Conservation (phyloP, 2,797 vertebrate genomes). For the Danio kyathit region DNA sequence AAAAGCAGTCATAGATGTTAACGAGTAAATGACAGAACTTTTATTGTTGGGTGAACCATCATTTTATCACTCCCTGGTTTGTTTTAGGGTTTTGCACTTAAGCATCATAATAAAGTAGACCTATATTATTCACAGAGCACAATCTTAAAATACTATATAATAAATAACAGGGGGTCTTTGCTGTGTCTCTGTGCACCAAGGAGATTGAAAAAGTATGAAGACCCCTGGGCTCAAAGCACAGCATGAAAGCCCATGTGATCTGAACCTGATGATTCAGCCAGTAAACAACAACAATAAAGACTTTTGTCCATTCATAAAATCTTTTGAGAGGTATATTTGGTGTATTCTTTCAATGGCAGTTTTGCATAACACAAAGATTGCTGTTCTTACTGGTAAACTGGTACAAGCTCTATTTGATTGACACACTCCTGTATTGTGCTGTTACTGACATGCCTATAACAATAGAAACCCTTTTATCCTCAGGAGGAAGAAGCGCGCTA, state of each 20-base stretch:
- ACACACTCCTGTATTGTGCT: background rate
- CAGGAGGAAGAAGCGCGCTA: slow-evolving; percentile 65
- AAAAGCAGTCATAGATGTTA: no score
- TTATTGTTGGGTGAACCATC: no score
- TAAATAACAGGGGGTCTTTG: background rate
- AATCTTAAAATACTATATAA: background rate
- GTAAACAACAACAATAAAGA: background rate
- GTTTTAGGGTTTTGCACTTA: no score
- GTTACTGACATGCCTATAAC: background rate
- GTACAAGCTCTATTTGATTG: slow-evolving; percentile 4
- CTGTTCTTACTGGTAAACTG: background rate
- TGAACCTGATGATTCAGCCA: background rate
- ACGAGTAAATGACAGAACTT: no score
- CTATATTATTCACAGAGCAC: no score
- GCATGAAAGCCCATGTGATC: background rate
- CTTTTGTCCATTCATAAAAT: background rate
- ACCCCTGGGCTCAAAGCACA: background rate
- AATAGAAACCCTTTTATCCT: slow-evolving; percentile 4
- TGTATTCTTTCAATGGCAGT: background rate
- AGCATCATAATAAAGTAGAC: no score
- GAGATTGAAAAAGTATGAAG: background rate
- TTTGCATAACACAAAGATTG: background rate
- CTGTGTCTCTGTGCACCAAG: background rate
- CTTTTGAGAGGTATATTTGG: background rate
- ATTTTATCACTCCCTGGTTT: no score